Conservation (phyloP, 2,797 vertebrate species). For the Sphenodon punctatus region DNA sequence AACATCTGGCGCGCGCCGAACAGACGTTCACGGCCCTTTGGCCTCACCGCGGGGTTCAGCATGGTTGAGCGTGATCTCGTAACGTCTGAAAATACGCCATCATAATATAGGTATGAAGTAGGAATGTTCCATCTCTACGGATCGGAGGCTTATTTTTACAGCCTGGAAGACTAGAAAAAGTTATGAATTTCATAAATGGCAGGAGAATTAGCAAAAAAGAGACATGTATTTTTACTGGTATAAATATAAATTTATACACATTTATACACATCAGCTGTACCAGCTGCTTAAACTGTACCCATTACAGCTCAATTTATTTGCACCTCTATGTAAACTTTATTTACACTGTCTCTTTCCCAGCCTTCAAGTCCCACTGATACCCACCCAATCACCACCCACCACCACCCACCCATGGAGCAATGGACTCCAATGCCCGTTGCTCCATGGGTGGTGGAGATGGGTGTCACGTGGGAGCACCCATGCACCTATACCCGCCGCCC, state of each 20-base stretch:
- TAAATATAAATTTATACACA: not conserved
- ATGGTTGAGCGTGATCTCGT: too few relatives aligned
- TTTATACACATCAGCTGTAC: not conserved
- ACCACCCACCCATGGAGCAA: too few relatives aligned
- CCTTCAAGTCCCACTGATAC: too few relatives aligned
- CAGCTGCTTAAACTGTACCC: not conserved
- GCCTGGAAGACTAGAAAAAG: not conserved
- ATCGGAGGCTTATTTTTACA: not conserved
- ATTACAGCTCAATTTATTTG: not conserved
- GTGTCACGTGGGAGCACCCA: too few relatives aligned
- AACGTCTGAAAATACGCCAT: too few relatives aligned
- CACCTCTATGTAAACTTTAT: not conserved
- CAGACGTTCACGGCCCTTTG: too few relatives aligned
- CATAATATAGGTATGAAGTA: conserved; percentile 36
- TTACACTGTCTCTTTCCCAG: not conserved
- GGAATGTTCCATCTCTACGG: not conserved
- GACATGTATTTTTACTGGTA: not conserved
- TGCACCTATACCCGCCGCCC: too few relatives aligned
- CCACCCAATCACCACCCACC: too few relatives aligned
- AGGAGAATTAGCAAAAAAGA: not conserved
- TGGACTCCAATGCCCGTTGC: too few relatives aligned
- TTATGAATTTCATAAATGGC: not conserved
- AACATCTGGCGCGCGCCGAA: too few relatives aligned
- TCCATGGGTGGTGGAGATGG: too few relatives aligned
- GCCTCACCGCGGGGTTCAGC: too few relatives aligned